A percentile compares a stretch with the other conserved stretches of the same genome.
These are phyloP conservation scores for Actinemys pallida DNA, from an alignment of 2,113 vertebrate species.

Conservation along the genomic window DNA sequence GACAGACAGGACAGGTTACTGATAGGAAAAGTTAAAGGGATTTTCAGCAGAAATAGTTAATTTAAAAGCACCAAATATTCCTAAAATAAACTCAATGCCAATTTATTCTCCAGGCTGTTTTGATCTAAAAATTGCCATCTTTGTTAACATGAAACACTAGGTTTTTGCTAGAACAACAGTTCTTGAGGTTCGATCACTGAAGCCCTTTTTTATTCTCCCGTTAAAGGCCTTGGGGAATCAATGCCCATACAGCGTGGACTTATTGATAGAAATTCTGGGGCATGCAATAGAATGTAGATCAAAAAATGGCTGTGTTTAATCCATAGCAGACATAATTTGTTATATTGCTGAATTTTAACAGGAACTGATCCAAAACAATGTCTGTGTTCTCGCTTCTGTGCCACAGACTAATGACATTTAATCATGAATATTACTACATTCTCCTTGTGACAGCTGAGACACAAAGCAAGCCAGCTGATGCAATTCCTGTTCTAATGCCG, in stretches of 20 bases:
- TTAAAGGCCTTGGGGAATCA: constrained; percentile 75
- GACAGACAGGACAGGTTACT: constrained; percentile 1
- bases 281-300: constrained; percentile 71
- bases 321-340: constrained; percentile 77
- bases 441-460: constrained; percentile 76
- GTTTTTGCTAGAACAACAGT: constrained; percentile 74
- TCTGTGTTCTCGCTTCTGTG: constrained; percentile 71
- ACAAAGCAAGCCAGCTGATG: constrained; percentile 64
- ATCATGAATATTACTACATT: constrained; percentile 75
- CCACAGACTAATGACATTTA: constrained; percentile 80
- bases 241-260: constrained; percentile 77
- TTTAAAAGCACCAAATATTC: constrained; percentile 38
- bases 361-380: constrained; percentile 75
- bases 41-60: constrained; percentile 40
- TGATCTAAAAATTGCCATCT: constrained; percentile 69
- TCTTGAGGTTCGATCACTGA: constrained; percentile 73
- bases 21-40: background rate
- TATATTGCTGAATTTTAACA: constrained; percentile 81
- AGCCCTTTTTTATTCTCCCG: constrained; percentile 67
- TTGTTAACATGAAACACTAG: constrained; percentile 52
- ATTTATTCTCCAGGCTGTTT: constrained; percentile 61
- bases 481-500: constrained; percentile 62
- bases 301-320: constrained; percentile 79
- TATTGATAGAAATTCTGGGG: constrained; percentile 82
- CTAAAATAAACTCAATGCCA: constrained; percentile 55